These are phyloP conservation scores for Galerucella calmariensis DNA, from an alignment of 2,888 invertebrate genomes.

Conservation along the genomic window DNA sequence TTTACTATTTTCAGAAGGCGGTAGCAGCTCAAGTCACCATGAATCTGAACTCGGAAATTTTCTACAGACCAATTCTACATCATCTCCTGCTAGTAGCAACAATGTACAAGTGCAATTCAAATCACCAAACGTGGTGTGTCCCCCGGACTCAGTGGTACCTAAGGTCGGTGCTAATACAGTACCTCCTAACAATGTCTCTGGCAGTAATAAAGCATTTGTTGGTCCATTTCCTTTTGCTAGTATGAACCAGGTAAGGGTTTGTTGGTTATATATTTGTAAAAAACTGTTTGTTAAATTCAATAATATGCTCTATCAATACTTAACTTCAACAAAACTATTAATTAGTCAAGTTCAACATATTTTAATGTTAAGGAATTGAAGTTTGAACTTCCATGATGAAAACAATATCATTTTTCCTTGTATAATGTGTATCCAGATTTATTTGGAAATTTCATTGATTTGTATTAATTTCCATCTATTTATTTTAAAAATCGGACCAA, in stretches of 20 bases:
- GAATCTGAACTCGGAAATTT: slow-evolving; percentile 49
- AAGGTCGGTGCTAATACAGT: slow-evolving; percentile 52
- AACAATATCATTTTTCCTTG: too few relatives aligned
- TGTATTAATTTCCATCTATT: too few relatives aligned
- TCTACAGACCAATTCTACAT: slow-evolving; percentile 41
- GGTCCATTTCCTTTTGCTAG: slow-evolving; percentile 88
- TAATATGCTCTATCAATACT: too few relatives aligned
- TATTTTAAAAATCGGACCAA: too few relatives aligned
- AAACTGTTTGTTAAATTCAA: too few relatives aligned
- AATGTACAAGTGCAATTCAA: slow-evolving; percentile 65
- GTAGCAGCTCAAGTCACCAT: slow-evolving; percentile 38
- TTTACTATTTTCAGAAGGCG: slow-evolving; percentile 29
- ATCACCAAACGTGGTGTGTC: slow-evolving; percentile 90
- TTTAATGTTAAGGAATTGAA: too few relatives aligned
- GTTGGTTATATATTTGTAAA: background rate
- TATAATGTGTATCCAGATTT: too few relatives aligned
- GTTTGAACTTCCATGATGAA: too few relatives aligned
- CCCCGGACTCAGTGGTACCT: slow-evolving; percentile 73
- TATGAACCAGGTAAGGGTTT: slow-evolving; percentile 76
- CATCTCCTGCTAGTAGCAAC: slow-evolving; percentile 47
- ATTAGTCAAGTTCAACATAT: too few relatives aligned
- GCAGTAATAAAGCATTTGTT: slow-evolving; percentile 68
- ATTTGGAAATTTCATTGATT: too few relatives aligned
- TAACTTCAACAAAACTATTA: too few relatives aligned
- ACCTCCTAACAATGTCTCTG: slow-evolving; percentile 50